Conservation (phyloP, 1,140 invertebrate species). For the Temnothorax nylanderi region DNA sequence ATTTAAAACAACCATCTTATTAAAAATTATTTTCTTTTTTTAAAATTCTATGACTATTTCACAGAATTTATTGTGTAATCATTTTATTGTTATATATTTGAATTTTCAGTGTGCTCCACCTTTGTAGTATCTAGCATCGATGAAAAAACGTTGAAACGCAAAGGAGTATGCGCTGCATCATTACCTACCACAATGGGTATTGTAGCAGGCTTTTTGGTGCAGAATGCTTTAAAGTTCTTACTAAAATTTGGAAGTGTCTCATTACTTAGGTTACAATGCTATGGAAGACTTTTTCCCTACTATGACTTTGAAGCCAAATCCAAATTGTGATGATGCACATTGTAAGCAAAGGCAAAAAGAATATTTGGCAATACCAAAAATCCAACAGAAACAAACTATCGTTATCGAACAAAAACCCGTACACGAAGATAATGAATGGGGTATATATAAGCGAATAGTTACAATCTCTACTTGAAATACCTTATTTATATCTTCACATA, state of each 20-base stretch:
- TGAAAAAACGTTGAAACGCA: constrained; percentile 97
- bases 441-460: constrained; percentile 83
- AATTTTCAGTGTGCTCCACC: constrained; percentile 97
- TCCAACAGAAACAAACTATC: constrained; percentile 86
- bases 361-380: constrained; percentile 85
- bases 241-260: constrained; percentile 96
- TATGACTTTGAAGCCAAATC: constrained; percentile 97
- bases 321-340: constrained; percentile 94
- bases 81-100: neutral
- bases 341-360: constrained; percentile 93
- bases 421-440: constrained; percentile 97
- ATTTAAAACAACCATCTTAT: neutral
- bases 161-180: constrained; percentile 99
- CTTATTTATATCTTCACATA: neutral
- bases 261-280: constrained; percentile 99
- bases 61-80: neutral
- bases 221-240: constrained; percentile 99
- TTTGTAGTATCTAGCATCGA: constrained; percentile 98
- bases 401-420: constrained; percentile 87
- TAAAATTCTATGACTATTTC: neutral
- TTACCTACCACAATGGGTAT: constrained; percentile 99
- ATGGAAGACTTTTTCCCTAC: constrained; percentile 98
- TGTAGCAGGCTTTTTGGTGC: constrained; percentile 98
- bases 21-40: neutral
- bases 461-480: constrained; percentile 14